Evolutionary conservation across 2,797 vertebrate genomes (phyloP), one percentile per base, ranked within the genome.

Genomic region (Tokudaia muenninki): DNA sequence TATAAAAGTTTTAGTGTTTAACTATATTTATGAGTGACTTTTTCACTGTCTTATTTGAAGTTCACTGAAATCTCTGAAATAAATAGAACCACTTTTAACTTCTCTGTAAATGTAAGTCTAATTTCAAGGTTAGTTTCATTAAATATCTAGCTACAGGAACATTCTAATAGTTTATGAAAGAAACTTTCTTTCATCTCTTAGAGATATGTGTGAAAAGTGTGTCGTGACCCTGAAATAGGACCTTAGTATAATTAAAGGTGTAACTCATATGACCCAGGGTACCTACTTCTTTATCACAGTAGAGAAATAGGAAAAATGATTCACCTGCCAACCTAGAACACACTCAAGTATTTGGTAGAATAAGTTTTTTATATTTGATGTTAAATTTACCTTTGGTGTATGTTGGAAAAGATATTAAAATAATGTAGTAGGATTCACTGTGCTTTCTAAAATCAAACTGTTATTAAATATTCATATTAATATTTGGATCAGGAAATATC

Each of bases 11-110:
- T 34, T 72, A 80, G n/a, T 50, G 2, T 31, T 67, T 90, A 47
- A 80, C 21, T 87, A 72, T 31, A 87, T 41, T 41, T 41, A 41
- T 41, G 41, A 94, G 74, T 92, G 83, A 92, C 80, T 74, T 80
- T 65, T 81, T n/a, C 4, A 55, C 90, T 78, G 65, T 84, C 52
- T 90, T 77, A 90, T 61, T 31, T 61, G 52, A 63, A 31, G 1
- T 13, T n/a, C 14, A 84, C 21, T 81, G 34, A 31, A 81, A 74
- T 72, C 19, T 74, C 29, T 50, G 1, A 19, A 81, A n/a, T 41
- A 82, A 24, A 55, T 6, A 21, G 47, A 34, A 22, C 17, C 77
- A 6, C 79, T 87, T 37, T 14, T 31, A 10, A 52, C 63, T 84
- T 93, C 3, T 78, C 4, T 81, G 37, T n/a, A 94, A 52, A 92